Percentiles rank a stretch among this genome's conserved stretches.
Evolutionary conservation across 2,888 invertebrate genomes (phyloP).

Genomic region (Aphidius colemani): DNA sequence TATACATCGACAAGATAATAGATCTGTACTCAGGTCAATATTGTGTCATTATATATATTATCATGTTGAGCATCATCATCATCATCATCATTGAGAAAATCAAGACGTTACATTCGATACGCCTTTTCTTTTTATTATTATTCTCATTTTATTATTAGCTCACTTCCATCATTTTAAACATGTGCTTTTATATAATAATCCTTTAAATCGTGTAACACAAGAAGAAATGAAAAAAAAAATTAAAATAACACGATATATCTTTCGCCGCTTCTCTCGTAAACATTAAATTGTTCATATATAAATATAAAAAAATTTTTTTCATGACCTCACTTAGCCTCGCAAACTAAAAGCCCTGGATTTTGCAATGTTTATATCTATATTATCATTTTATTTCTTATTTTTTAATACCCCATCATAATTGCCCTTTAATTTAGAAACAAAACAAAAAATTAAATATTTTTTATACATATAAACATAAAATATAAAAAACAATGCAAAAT

Average conservation of each 20-base stretch:
- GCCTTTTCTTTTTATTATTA: background rate
- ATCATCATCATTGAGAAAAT: conserved; percentile 11
- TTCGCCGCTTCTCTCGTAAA: background rate
- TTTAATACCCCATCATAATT: no score
- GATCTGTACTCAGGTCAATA: conserved; percentile 20
- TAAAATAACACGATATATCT: background rate
- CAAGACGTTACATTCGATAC: conserved; percentile 18
- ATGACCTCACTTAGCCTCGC: conserved; percentile 6
- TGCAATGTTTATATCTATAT: no score
- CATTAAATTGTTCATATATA: no score
- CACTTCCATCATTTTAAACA: conserved; percentile 7
- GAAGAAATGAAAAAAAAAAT: background rate
- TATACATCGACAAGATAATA: conserved; percentile 3
- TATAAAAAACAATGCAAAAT: no score
- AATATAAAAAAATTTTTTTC: background rate
- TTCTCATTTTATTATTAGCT: no score
- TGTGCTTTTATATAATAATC: background rate
- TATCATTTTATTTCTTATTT: no score
- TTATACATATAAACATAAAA: no score
- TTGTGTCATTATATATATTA: conserved; percentile 23
- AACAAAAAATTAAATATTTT: no score
- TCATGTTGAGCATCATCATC: conserved; percentile 13
- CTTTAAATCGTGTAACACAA: background rate
- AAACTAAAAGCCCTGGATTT: no score
- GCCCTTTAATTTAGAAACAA: no score